Conservation (phyloP, 2,797 vertebrate genomes). For the Silurus lanzhouensis region DNA sequence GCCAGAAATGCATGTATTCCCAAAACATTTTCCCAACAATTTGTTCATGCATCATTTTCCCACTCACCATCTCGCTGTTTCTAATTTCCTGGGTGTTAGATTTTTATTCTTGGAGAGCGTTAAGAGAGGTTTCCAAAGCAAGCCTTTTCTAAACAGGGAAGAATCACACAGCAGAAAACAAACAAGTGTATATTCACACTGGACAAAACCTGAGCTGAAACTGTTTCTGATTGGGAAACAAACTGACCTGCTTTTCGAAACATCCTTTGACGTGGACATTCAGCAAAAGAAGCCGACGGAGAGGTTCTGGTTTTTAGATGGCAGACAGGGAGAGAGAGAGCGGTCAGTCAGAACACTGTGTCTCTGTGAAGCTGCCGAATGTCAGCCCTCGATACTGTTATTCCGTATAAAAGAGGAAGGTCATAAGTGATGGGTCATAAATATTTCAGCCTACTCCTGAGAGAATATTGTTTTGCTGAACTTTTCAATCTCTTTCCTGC, state of each 20-base stretch:
- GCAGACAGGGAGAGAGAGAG: slow-evolving; percentile 11
- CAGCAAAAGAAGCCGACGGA: not conserved
- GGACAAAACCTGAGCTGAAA: too few species aligned
- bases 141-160: too few species aligned
- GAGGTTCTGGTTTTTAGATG: slow-evolving; percentile 15
- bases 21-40: not conserved
- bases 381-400: slow-evolving; percentile 40
- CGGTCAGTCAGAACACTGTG: slow-evolving; percentile 19
- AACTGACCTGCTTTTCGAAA: not conserved
- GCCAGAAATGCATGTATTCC: not conserved
- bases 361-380: slow-evolving; percentile 29
- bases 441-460: slow-evolving; percentile 48
- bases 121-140: too few species aligned
- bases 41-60: not conserved
- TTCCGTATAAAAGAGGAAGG: slow-evolving; percentile 43
- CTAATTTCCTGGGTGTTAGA: too few species aligned
- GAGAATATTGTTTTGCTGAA: not conserved
- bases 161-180: too few species aligned
- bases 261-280: not conserved
- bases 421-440: slow-evolving; percentile 35
- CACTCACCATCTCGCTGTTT: not conserved
- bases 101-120: too few species aligned
- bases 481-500: not conserved
- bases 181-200: too few species aligned
- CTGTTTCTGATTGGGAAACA: too few species aligned